These are phyloP conservation scores for Panorpa germanica DNA, from an alignment of 2,888 invertebrate genomes.

Conservation along the genomic window DNA sequence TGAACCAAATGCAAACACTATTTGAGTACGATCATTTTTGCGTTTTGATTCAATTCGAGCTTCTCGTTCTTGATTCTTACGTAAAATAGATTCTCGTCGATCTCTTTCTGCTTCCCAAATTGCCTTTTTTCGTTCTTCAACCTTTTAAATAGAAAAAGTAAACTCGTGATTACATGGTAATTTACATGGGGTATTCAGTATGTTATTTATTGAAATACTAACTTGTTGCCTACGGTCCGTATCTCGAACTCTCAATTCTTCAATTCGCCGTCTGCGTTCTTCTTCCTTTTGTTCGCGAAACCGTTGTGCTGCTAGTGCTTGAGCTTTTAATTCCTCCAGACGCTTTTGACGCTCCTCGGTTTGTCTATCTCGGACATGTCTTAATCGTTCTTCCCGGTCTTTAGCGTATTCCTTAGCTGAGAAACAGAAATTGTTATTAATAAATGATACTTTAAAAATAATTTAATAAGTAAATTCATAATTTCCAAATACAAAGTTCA, in stretches of 20 bases:
- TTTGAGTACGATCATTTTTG: slow-evolving; percentile 53
- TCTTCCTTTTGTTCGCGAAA: slow-evolving; percentile 80
- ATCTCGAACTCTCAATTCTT: slow-evolving; percentile 63
- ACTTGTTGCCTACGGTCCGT: slow-evolving; percentile 40
- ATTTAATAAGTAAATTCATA: too few species aligned
- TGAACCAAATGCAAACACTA: slow-evolving; percentile 79
- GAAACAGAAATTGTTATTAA: too few species aligned
- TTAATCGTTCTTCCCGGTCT: slow-evolving; percentile 45
- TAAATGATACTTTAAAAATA: too few species aligned
- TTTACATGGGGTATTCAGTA: not conserved
- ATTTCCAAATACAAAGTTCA: too few species aligned
- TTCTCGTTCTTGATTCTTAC: slow-evolving; percentile 70
- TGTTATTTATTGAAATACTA: slow-evolving; percentile 4
- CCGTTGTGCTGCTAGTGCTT: slow-evolving; percentile 74
- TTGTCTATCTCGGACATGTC: slow-evolving; percentile 66
- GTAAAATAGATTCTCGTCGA: slow-evolving; percentile 66
- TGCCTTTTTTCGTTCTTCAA: slow-evolving; percentile 75
- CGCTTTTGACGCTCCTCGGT: slow-evolving; percentile 78
- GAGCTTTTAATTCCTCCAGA: slow-evolving; percentile 75
- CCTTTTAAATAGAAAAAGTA: slow-evolving; percentile 28
- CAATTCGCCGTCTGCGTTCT: slow-evolving; percentile 62
- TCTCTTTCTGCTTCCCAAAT: slow-evolving; percentile 81
- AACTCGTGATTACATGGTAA: slow-evolving; percentile 6
- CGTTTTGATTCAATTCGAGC: slow-evolving; percentile 63
- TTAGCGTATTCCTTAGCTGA: slow-evolving; percentile 16